phyloP scores from a whole-genome alignment of 1,140 invertebrate species.

The Chelonus insularis region DNA sequence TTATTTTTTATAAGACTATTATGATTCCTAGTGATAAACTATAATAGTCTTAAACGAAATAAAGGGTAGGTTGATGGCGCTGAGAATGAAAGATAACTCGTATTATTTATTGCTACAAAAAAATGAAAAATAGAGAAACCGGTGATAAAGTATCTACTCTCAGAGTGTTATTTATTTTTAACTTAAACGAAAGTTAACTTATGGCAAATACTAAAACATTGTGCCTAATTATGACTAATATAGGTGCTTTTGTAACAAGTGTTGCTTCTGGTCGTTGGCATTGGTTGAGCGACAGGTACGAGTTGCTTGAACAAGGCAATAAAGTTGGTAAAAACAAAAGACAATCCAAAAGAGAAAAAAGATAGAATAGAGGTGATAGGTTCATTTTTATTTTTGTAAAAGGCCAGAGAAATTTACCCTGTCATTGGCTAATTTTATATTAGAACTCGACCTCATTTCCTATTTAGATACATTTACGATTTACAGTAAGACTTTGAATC shows the following conservation, averaged over 20 bases:
- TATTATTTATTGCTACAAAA: conserved; percentile 1
- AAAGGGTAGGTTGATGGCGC: background rate
- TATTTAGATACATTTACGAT: conserved; percentile 19
- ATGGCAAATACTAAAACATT: no score
- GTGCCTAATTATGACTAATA: no score
- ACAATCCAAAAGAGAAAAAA: background rate
- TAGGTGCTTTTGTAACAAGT: no score
- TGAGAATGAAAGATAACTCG: background rate
- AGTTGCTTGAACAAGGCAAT: no score
- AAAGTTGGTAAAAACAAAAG: conserved; percentile 9
- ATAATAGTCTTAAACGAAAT: background rate
- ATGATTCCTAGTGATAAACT: background rate
- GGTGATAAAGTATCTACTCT: no score
- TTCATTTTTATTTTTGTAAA: conserved; percentile 27
- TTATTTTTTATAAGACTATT: no score
- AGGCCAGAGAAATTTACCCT: conserved; percentile 25
- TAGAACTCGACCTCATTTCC: conserved; percentile 27
- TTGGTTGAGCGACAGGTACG: no score
- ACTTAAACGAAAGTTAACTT: no score
- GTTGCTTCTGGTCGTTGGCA: no score
- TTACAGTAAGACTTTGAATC: conserved; percentile 21
- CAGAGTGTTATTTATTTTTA: no score
- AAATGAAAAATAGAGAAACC: no score
- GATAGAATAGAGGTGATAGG: conserved; percentile 4
- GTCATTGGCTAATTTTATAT: conserved; percentile 24